Evolutionary conservation across 2,888 invertebrate genomes (phyloP).

Genomic region (Cenopis cana): DNA sequence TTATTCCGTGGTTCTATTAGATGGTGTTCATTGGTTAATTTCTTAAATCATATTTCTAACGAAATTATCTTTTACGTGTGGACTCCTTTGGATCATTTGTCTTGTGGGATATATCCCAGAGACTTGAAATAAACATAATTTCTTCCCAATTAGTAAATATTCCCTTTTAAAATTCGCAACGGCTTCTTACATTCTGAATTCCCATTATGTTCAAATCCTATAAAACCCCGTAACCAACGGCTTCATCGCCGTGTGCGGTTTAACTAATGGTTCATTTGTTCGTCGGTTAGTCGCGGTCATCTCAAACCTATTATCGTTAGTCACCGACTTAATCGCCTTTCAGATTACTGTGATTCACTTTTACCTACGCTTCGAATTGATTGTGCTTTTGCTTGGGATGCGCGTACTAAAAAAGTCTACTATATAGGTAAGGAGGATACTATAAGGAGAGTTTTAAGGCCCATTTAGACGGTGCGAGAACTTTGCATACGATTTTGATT

Average conservation of each 20-base stretch:
- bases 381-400: constrained; percentile 14
- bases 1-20: no score
- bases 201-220: constrained; percentile 15
- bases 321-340: constrained; percentile 62
- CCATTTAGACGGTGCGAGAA: no score
- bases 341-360: constrained; percentile 65
- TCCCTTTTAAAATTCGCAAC: constrained; percentile 15
- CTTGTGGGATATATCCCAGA: no score
- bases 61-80: no score
- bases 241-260: constrained; percentile 63
- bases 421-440: no score
- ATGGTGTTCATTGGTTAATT: no score
- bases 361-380: constrained; percentile 30
- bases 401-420: constrained; percentile 29
- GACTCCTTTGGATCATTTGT: no score
- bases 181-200: constrained; percentile 9
- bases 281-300: constrained; percentile 67
- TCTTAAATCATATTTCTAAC: no score
- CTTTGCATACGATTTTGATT: no score
- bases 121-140: neutral
- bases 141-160: constrained; percentile 2
- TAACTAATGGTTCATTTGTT: constrained; percentile 67
- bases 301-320: constrained; percentile 69
- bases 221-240: constrained; percentile 25
- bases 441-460: no score